Evolutionary conservation across 2,888 invertebrate genomes (phyloP), one percentile per base, ranked within the genome.

Genomic region (Chrysina gloriosa): DNA sequence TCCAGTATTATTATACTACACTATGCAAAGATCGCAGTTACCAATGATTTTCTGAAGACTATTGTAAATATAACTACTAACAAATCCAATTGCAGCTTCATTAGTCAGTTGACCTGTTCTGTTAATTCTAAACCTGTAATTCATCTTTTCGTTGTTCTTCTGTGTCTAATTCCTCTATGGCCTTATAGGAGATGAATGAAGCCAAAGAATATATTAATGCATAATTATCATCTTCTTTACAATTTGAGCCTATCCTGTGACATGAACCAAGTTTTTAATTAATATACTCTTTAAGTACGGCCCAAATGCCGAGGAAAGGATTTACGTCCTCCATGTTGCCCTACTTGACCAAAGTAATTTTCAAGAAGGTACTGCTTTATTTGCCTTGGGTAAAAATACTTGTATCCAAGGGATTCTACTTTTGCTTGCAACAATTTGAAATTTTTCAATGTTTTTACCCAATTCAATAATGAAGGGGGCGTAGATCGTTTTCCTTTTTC

Each of bases 311-410:
- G 29, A 23, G 7, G 11, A 23, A 23, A 47, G 42, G 11, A 69
- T 25, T 71, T 69, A 19, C 72, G 23, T 14, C 21, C 69, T 16
- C 71, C 72, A 25, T 70, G 70, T 16, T 47, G 52, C 29, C 71
- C 21, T 7, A 71, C 61, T 31, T 34, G 27, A 2, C 68, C 66
- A 36, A 73, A 72, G 45, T 65, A 71, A 39, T 68, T 71, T 63
- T 71, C 70, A 21, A 73, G 47, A 3, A 63, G 50, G 50, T 72
- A 71, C 29, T 73, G 73, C 16, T 74, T 70, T 1, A 74, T 56
- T 16, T 25, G 48, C 14, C 25, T 11, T 5, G 23, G 11, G 2
- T 34, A 2, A 1, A 7, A 34, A 2, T n/a, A n/a, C n/a, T n/a
- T n/a, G 34, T 3, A 34, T 34, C 1, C 2, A 34, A 34, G 11